A percentile compares a stretch with the other conserved stretches of the same genome.
These are phyloP conservation scores for Gallinago solitaria DNA, from an alignment of 2,797 vertebrate species.

Conservation along the genomic window DNA sequence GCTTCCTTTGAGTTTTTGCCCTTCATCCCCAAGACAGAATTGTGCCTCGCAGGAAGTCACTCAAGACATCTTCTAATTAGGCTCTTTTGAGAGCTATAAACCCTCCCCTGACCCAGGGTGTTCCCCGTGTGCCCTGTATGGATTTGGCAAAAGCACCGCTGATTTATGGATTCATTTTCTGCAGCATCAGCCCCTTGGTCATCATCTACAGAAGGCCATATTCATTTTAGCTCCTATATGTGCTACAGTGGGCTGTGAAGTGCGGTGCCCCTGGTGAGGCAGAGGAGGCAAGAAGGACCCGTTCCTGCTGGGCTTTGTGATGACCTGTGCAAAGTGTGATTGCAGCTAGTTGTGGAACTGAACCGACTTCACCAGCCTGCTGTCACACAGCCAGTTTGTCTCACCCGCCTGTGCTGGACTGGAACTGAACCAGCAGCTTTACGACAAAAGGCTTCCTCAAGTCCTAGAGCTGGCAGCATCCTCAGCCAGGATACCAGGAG, in stretches of 20 bases:
- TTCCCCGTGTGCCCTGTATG: not conserved
- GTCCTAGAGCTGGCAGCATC: not conserved
- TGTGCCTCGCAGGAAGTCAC: constrained; percentile 42
- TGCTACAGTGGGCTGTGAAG: not conserved
- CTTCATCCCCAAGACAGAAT: not conserved
- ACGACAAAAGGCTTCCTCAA: not conserved
- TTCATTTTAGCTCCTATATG: not conserved
- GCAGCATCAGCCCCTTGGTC: not conserved
- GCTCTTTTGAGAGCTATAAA: not conserved
- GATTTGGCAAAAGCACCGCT: not conserved
- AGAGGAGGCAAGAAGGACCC: not conserved
- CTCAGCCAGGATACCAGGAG: not conserved
- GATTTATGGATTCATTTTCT: not conserved
- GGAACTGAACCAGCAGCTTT: not conserved
- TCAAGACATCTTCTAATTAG: constrained; percentile 7
- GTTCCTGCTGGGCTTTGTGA: accelerated
- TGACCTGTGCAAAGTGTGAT: not conserved
- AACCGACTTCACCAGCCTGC: not conserved
- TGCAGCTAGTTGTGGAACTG: not conserved
- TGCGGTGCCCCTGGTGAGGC: not conserved
- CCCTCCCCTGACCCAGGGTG: not conserved
- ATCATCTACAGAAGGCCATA: not conserved
- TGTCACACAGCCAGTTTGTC: accelerated
- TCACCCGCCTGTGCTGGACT: not conserved
- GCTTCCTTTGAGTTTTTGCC: constrained; percentile 50